Evolutionary conservation across 1,140 invertebrate species (phyloP), one percentile per base, ranked within the genome.

Genomic region (Cecropterus lyciades): DNA sequence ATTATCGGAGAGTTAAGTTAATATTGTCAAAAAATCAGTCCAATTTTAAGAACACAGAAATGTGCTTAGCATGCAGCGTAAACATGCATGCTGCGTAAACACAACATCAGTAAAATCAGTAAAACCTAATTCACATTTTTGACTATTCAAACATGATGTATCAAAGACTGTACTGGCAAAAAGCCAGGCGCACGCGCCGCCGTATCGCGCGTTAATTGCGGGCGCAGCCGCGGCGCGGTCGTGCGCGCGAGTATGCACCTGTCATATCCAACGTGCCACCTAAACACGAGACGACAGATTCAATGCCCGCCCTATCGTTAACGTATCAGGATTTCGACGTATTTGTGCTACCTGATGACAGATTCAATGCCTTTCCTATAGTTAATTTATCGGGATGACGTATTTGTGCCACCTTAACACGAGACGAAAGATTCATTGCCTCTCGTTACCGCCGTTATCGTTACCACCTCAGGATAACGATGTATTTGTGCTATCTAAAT

Each of bases 141-240:
- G 1, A 37, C 11, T 11, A 37, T 37, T 11, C 0, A 4, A 37
- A n/a, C 33, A n/a, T 10, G 0, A 9, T 37, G 33, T 37, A 11
- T 4, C 10, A 1, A n/a, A 37, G 33, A n/a, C 33, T 0, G 33
- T 37, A n/a, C 33, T 37, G 33, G 33, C 33, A 37, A 1, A 37
- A 4, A 0, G 33, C 33, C 33, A 37, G 11, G 33, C 33, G 33
- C 11, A 37, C 33, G 33, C 33, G 33, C 33, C 33, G 33, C 33
- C 33, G 33, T 37, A 37, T 37, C 33, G 33, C 33, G 33, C 33
- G 33, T 37, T 37, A 37, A 37, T 37, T 37, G 33, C 33, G 33
- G 4, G 33, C 33, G 33, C 33, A 37, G 33, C 27, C 33, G 33
- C 33, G 10, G 33, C 33, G 33, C 33, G 33, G 33, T 11, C 33